phyloP scores from a whole-genome alignment of 2,113 vertebrate species.

The Engraulis encrasicolus region DNA sequence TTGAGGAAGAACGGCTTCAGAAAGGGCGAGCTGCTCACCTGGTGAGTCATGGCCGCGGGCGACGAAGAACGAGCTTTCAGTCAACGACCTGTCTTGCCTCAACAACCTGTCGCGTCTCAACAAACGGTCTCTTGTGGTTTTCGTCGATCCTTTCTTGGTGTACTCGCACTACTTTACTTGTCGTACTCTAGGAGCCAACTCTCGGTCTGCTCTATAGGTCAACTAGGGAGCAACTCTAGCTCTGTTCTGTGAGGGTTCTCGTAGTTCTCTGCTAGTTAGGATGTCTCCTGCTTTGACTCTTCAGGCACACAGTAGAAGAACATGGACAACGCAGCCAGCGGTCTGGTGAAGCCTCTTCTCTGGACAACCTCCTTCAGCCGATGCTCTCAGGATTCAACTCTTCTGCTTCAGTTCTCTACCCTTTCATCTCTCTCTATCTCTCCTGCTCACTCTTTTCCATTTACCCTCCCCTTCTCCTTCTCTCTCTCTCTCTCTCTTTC shows the following conservation, averaged over 20 bases:
- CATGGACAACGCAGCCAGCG: neutral
- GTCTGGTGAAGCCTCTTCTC: neutral
- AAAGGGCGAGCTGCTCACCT: constrained; percentile 65
- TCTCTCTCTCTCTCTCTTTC: neutral
- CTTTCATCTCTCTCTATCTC: constrained; percentile 6
- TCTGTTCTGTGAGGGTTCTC: neutral
- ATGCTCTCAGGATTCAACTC: neutral
- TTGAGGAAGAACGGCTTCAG: constrained; percentile 74
- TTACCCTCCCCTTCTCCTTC: constrained; percentile 6
- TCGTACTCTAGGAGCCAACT: too few species aligned
- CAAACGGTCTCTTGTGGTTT: too few species aligned
- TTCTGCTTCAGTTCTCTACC: neutral
- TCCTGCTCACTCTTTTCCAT: constrained; percentile 27
- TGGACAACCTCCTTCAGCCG: neutral
- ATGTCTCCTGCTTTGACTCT: neutral
- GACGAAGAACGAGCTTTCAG: neutral
- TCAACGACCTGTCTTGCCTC: neutral
- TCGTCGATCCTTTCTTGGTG: too few species aligned
- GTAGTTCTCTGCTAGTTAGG: neutral
- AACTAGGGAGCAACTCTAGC: neutral
- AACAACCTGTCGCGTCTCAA: too few species aligned
- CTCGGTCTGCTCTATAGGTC: neutral
- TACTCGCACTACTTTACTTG: too few species aligned
- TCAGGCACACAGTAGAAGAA: neutral
- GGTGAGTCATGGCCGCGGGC: constrained; percentile 64